Base-by-base conservation (phyloP, 1,140 invertebrate species). In the Hyles vespertilio region DNA sequence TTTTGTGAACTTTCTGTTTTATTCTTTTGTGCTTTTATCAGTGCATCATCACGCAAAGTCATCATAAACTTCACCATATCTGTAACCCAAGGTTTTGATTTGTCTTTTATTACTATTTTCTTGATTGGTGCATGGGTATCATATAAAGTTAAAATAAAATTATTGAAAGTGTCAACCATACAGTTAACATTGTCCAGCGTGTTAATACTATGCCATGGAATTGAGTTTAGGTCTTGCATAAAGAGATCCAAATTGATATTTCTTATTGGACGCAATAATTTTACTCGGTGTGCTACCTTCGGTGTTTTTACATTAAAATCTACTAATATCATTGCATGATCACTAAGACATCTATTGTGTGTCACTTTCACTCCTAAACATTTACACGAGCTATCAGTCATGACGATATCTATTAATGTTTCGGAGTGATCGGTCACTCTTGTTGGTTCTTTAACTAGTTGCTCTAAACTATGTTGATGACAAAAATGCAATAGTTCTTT, bases 381-480 rank as follows among this genome's bases (percentile, higher is more conserved):
- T 44, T 22, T 9, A 32, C 6, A 8, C 4, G 46, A 12, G 6
- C 9, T 43, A 50, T 62, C 36, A 7, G 56, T 54, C 5, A 62
- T 48, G 3, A 57, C 48, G 34, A 57, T 12, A 32, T 57, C 55
- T 6, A 57, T 7, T 10, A 57, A 32, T 40, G 55, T 49, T 6
- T 22, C 46, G n/a, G 46, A 32, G 3, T 22, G 1, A 50, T 22
- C 11, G 32, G 8, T 22, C 3, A 66, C 45, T 46, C 56, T 45
- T 2, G 64, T 62, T 8, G 64, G 56, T 50, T 59, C 34, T 5
- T 48, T 47, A 8, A 66, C 50, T 32, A 59, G 3, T 57, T 58
- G 56, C 7, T 51, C 33, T 56, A 56, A 32, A 40, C 43, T 59
- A n/a, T 58, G 40, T 49, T 65, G 51, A 55, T 34, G 36, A 40